A percentile compares a stretch with the other conserved stretches of the same genome.
phyloP scores from a whole-genome alignment of 2,797 vertebrate species.

The Sebastes taczanowskii region DNA sequence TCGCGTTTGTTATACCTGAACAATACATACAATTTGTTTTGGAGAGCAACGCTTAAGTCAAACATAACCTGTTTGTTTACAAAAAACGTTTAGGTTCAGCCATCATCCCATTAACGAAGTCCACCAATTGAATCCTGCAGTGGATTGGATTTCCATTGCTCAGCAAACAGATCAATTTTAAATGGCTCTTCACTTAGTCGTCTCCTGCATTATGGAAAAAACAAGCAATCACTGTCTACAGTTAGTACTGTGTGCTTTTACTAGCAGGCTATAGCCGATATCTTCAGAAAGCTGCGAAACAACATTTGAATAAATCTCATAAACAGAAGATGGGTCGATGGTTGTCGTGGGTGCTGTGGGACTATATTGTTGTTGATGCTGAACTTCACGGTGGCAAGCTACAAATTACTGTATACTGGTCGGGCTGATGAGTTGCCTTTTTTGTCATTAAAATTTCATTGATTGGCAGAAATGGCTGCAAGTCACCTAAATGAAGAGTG shows the following conservation, averaged over 20 bases:
- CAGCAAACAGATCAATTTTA: conserved; percentile 74
- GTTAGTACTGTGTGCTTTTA: conserved; percentile 55
- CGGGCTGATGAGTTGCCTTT: conserved; percentile 50
- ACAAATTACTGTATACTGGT: conserved; percentile 56
- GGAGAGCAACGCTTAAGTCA: background rate
- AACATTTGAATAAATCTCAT: conserved; percentile 63
- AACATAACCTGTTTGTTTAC: background rate
- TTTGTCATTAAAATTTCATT: conserved; percentile 69
- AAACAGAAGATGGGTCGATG: conserved; percentile 46
- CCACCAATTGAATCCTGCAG: conserved; percentile 52
- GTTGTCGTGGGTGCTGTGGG: conserved; percentile 15
- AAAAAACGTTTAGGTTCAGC: conserved; percentile 31
- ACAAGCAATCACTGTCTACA: conserved; percentile 69
- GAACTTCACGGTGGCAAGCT: conserved; percentile 57
- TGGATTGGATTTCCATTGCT: conserved; percentile 71
- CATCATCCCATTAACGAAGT: conserved; percentile 44
- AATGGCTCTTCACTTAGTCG: conserved; percentile 68
- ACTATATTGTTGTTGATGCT: conserved; percentile 52
- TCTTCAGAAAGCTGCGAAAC: conserved; percentile 50
- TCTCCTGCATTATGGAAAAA: conserved; percentile 64
- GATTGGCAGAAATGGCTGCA: conserved; percentile 60
- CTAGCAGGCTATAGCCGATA: conserved; percentile 37
- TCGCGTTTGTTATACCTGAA: background rate
- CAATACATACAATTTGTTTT: background rate
- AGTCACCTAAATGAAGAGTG: conserved; percentile 67